Evolutionary conservation across 2,888 invertebrate species (phyloP).

Genomic region (Muschampia plurimacula): DNA sequence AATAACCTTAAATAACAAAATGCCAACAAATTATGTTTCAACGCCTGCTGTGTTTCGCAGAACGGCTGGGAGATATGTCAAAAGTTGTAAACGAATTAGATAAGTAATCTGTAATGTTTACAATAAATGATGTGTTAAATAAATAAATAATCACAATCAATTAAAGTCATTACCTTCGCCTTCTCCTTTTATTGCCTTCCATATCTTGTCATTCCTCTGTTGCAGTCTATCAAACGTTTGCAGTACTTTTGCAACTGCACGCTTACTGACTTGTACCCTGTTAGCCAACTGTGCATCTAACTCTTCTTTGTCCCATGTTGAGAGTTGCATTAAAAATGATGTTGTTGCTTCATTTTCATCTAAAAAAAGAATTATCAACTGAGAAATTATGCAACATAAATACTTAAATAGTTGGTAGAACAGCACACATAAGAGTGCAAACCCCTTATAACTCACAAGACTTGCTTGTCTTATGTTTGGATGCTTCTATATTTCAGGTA

Average conservation of each 20-base stretch:
- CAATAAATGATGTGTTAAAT: too few species aligned
- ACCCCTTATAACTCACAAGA: too few species aligned
- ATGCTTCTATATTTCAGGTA: too few species aligned
- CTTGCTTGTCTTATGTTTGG: too few species aligned
- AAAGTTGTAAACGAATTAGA: too few species aligned
- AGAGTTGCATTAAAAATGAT: constrained; percentile 97
- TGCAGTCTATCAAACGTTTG: constrained; percentile 98
- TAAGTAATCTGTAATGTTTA: too few species aligned
- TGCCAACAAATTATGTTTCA: too few species aligned
- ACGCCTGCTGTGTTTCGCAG: too few species aligned
- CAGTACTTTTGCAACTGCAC: constrained; percentile 98
- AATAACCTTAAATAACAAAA: too few species aligned
- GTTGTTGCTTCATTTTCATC: constrained; percentile 98
- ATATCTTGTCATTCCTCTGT: constrained; percentile 98
- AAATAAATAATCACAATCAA: background rate
- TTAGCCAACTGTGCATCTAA: constrained; percentile 98
- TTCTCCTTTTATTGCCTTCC: constrained; percentile 94
- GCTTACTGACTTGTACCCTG: constrained; percentile 97
- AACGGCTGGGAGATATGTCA: too few species aligned
- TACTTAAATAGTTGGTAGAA: too few species aligned
- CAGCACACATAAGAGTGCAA: too few species aligned
- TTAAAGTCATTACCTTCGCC: constrained; percentile 84
- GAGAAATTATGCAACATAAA: background rate
- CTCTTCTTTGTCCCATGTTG: constrained; percentile 99
- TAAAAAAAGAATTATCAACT: constrained; percentile 63